Conservation (phyloP, 2,113 vertebrate genomes). For the Cephalophus harveyi region DNA sequence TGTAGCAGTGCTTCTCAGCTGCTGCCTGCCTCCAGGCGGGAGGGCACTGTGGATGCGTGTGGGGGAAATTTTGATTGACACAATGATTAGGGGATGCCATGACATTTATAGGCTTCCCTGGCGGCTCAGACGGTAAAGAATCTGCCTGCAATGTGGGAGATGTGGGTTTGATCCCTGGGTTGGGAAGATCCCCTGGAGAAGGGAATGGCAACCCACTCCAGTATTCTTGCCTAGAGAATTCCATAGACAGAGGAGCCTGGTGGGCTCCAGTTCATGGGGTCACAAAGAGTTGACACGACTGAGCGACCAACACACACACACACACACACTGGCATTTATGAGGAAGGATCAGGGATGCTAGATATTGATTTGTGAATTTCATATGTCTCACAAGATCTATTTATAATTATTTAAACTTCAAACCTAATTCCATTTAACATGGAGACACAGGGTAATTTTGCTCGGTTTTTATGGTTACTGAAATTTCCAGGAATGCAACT, state of each 20-base stretch:
- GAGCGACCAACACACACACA: background rate
- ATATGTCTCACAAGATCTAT: background rate
- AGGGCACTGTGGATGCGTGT: background rate
- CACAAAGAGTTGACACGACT: fast-evolving
- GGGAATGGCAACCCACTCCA: background rate
- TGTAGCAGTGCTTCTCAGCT: background rate
- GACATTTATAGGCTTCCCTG: background rate
- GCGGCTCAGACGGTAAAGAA: background rate
- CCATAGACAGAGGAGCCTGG: background rate
- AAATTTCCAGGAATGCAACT: background rate
- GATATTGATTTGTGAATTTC: background rate
- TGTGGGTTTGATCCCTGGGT: background rate
- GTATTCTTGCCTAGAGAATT: background rate
- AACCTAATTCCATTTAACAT: background rate
- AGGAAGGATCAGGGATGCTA: background rate
- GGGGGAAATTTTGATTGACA: background rate
- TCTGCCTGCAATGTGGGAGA: background rate
- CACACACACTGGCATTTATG: background rate
- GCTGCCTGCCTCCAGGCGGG: too few relatives aligned
- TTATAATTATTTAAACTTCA: background rate
- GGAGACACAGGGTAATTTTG: background rate
- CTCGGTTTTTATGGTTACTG: background rate
- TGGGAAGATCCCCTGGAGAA: background rate
- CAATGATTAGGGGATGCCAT: background rate
- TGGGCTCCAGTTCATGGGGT: background rate